These are phyloP conservation scores for Hycleus cichorii DNA, from an alignment of 1,140 invertebrate genomes.

Conservation along the genomic window DNA sequence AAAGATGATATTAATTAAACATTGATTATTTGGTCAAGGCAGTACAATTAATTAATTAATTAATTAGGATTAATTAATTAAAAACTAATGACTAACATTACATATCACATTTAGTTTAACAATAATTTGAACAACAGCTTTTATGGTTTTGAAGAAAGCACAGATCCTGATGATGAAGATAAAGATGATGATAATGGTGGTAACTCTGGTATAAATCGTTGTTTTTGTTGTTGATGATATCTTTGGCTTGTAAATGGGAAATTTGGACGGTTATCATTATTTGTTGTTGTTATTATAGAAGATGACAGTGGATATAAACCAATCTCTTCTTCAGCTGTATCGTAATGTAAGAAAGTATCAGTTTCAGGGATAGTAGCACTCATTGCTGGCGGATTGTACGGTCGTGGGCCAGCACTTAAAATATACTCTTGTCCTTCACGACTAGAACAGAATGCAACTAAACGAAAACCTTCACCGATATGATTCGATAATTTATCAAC, in stretches of 20 bases:
- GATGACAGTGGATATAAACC: background rate
- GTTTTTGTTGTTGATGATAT: background rate
- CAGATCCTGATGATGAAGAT: background rate
- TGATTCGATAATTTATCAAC: slow-evolving; percentile 52
- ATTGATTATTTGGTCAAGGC: background rate
- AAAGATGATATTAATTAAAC: too few species aligned
- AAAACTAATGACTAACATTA: slow-evolving; percentile 11
- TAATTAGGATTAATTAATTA: background rate
- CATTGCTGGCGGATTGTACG: slow-evolving; percentile 30
- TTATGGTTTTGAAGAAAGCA: too few species aligned
- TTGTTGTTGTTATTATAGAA: too few species aligned
- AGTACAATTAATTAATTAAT: background rate
- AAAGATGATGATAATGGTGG: background rate
- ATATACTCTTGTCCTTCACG: slow-evolving; percentile 50
- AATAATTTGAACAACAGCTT: background rate
- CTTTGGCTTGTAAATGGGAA: slow-evolving; percentile 9
- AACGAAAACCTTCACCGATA: slow-evolving; percentile 54
- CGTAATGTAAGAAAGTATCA: background rate
- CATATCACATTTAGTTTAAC: slow-evolving; percentile 14
- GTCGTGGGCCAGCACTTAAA: slow-evolving; percentile 21
- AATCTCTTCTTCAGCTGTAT: background rate
- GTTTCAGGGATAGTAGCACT: background rate
- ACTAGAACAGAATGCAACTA: slow-evolving; percentile 70
- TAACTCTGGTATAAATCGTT: slow-evolving; percentile 2
- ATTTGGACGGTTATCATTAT: slow-evolving; percentile 1